Evolutionary conservation across 1,140 invertebrate genomes (phyloP).

Genomic region (Aphaenogaster rudis): DNA sequence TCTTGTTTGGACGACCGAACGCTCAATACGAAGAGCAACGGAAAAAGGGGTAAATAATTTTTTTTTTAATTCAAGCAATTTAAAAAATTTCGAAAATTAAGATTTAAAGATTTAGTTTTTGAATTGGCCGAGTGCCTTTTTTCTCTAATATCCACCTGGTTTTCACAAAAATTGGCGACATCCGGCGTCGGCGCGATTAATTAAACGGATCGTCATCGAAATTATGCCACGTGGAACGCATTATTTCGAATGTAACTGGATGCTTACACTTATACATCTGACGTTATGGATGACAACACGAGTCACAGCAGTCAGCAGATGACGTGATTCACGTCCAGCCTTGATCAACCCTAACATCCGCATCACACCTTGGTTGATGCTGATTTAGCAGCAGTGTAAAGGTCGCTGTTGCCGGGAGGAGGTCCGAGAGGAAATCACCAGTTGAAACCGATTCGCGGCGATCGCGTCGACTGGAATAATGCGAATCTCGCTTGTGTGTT

Average conservation of each 20-base stretch:
- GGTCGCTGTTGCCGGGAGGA: neutral
- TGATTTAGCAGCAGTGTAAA: constrained; percentile 10
- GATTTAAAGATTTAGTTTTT: neutral
- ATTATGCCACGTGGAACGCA: neutral
- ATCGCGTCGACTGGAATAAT: constrained; percentile 25
- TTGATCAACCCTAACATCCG: constrained; percentile 61
- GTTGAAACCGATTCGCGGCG: constrained; percentile 28
- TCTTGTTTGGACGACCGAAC: neutral
- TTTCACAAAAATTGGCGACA: neutral
- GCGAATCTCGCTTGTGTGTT: constrained; percentile 5
- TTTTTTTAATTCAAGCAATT: neutral
- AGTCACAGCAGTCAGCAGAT: constrained; percentile 20
- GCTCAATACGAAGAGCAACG: neutral
- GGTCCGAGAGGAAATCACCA: constrained; percentile 10
- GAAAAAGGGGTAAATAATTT: neutral
- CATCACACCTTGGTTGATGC: constrained; percentile 59
- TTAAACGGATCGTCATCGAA: neutral
- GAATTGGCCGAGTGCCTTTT: neutral
- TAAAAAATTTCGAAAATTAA: neutral
- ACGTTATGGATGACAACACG: neutral
- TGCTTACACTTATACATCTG: constrained; percentile 75
- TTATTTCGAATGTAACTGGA: neutral
- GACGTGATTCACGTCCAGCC: constrained; percentile 41
- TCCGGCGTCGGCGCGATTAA: neutral
- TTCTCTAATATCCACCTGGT: neutral